phyloP scores from a whole-genome alignment of 2,888 invertebrate species.

The Linnaemya vulpina region DNA sequence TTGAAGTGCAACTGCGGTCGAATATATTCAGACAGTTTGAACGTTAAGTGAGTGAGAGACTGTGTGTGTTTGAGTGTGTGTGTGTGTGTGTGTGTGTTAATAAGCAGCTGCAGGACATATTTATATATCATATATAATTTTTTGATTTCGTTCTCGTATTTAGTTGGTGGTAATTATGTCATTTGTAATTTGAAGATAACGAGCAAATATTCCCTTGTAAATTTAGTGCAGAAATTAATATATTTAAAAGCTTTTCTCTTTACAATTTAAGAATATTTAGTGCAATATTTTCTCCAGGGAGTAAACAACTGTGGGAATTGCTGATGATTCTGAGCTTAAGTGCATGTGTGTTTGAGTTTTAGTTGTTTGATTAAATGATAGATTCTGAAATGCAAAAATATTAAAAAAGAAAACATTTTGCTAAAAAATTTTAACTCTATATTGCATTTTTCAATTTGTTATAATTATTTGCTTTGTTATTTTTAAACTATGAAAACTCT shows the following conservation, averaged over 20 bases:
- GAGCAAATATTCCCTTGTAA: not conserved
- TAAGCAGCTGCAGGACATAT: constrained; percentile 37
- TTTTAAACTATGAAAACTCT: no score
- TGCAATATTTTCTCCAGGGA: not conserved
- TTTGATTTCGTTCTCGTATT: not conserved
- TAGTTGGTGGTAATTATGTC: constrained; percentile 37
- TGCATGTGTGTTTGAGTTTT: no score
- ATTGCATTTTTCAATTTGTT: no score
- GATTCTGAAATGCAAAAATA: no score
- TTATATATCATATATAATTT: constrained; percentile 6
- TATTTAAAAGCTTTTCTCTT: not conserved
- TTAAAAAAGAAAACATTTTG: no score
- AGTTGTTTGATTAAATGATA: no score
- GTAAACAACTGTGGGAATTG: no score
- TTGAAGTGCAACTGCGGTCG: constrained; percentile 39
- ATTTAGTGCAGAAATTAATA: not conserved
- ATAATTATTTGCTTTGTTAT: no score
- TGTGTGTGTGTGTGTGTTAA: constrained; percentile 6
- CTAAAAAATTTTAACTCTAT: no score
- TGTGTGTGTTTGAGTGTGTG: not conserved
- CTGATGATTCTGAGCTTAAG: no score
- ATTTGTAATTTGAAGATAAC: constrained; percentile 19
- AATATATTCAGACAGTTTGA: constrained; percentile 1
- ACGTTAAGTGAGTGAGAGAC: not conserved
- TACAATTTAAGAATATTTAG: not conserved